These are phyloP conservation scores for Lepidurus packardi DNA, from an alignment of 1,140 invertebrate species.

Conservation along the genomic window DNA sequence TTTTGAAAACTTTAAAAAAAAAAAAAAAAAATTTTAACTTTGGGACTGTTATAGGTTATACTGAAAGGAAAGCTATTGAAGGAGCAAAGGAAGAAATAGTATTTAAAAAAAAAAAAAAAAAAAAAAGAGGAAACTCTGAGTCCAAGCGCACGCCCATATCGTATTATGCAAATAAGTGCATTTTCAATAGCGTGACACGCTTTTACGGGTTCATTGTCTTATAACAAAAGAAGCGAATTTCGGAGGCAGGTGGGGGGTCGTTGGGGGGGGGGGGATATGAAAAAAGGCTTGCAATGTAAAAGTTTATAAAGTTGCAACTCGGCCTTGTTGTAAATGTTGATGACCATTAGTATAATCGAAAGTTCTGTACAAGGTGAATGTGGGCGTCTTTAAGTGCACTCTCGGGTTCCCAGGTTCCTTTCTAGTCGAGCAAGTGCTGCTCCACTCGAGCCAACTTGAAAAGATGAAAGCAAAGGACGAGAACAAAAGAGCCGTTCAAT, in stretches of 20 bases:
- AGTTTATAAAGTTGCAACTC: not conserved
- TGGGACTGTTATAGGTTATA: not conserved
- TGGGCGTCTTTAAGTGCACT: slow-evolving; percentile 13
- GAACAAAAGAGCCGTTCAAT: not conserved
- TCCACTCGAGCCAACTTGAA: not conserved
- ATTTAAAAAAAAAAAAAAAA: no score
- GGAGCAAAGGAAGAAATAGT: not conserved
- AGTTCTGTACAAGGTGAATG: not conserved
- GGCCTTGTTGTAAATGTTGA: not conserved
- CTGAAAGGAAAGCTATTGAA: not conserved
- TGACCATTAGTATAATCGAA: not conserved
- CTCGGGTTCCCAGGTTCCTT: not conserved
- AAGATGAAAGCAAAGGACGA: not conserved
- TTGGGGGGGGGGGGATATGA: no score
- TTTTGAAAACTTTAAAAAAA: no score
- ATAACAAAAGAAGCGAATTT: no score
- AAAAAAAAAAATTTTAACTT: no score
- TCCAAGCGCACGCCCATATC: not conserved
- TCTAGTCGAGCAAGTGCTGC: not conserved
- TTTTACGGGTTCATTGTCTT: not conserved
- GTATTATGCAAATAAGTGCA: not conserved
- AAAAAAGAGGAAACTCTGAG: not conserved
- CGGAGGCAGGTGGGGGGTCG: no score
- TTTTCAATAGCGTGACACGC: not conserved
- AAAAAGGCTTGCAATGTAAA: not conserved